A percentile compares a stretch with the other conserved stretches of the same genome.
Evolutionary conservation across 2,113 vertebrate genomes (phyloP).

Genomic region (Oplegnathus fasciatus): DNA sequence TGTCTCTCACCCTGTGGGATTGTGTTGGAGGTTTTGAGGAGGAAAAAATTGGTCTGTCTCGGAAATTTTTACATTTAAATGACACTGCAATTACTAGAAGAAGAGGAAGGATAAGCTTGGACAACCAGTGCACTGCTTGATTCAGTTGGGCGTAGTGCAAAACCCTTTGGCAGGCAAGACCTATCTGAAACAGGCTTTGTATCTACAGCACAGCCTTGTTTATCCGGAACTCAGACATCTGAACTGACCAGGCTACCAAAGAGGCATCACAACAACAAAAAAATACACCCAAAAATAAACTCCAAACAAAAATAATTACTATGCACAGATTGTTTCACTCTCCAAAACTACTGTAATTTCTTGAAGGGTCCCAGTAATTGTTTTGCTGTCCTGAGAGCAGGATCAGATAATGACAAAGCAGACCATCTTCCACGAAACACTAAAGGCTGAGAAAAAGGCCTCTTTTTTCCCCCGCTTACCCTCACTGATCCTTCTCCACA

Average conservation of each 20-base stretch:
- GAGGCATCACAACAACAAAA: neutral
- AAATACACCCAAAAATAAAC: constrained; percentile 30
- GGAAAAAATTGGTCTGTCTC: constrained; percentile 52
- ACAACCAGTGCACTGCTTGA: constrained; percentile 19
- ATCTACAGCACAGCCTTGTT: constrained; percentile 31
- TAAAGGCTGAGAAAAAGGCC: constrained; percentile 41
- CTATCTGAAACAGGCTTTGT: constrained; percentile 11
- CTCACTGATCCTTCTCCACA: constrained; percentile 43
- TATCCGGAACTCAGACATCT: constrained; percentile 32
- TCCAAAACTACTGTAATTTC: constrained; percentile 24
- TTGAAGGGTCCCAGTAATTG: constrained; percentile 21
- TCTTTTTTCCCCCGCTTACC: constrained; percentile 40
- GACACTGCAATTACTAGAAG: constrained; percentile 58
- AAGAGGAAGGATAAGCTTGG: constrained; percentile 42
- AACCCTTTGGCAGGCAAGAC: constrained; percentile 49
- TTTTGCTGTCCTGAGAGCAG: constrained; percentile 33
- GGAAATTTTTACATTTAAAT: constrained; percentile 56
- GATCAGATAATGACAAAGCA: constrained; percentile 42
- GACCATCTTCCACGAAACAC: constrained; percentile 44
- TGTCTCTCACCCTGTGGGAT: constrained; percentile 37
- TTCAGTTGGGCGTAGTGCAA: constrained; percentile 52
- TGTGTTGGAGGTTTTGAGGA: constrained; percentile 40
- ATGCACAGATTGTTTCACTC: constrained; percentile 16
- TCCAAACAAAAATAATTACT: constrained; percentile 20
- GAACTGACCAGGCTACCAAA: constrained; percentile 38